Base-by-base conservation (phyloP, 2,888 invertebrate genomes). In the Drosophila colorata region DNA sequence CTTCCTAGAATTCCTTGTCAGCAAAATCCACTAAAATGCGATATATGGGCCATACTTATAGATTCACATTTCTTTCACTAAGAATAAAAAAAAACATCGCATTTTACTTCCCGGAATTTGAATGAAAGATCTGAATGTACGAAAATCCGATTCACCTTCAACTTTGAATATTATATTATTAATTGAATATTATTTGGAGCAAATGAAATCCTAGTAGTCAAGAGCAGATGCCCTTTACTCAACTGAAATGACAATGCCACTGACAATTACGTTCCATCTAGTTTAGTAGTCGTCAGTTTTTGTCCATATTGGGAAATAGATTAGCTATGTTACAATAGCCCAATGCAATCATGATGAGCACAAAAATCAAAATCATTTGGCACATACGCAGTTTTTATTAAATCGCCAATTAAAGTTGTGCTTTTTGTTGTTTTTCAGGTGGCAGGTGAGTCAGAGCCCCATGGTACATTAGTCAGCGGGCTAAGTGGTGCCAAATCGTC, bases 401-500 rank as follows among this genome's bases (percentile, higher is more conserved):
- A 56, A 66, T 44, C 44, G 16, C n/a, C 49, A 47, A 59, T 71
- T 40, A 71, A 65, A 70, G 56, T 53, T 70, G n/a, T 40, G 35
- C 13, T 47, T 38, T 11, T 31, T 11, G 2, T 11, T 31, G 11
- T 31, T 2, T 25, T 14, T 25, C 25, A 46, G 48, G 23, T 66
- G 58, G 44, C 47, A 40, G 53, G 57, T 77, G 73, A 74, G 40
- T 74, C 73, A 74, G 40, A 44, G 46, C 11, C 38, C n/a, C 52
- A 18, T 9, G n/a, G 9, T 4, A 25, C 25, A 65, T 77, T 74
- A 77, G 78, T 72, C 74, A 77, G 48, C 56, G 16, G 23, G 23
- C 13, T n/a, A 48, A 38, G 40, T 52, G 40, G 14, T 14, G n/a
- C 23, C 47, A 44, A 68, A 40, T 40, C 16, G 20, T 5, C 47